Evolutionary conservation across 2,797 vertebrate genomes (phyloP).

Genomic region (Erpetoichthys calabaricus): DNA sequence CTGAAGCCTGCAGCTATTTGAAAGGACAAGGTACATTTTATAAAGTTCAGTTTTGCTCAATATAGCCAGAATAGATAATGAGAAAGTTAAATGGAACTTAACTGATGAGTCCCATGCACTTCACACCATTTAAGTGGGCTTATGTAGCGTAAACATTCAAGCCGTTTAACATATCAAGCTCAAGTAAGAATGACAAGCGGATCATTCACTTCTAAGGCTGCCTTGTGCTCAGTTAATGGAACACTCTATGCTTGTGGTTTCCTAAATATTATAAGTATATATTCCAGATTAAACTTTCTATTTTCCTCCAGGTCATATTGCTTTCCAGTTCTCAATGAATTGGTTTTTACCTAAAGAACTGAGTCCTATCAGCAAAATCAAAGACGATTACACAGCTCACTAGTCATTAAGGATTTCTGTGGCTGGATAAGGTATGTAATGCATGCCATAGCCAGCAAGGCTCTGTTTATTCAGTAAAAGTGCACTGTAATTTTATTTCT

Average conservation of each 20-base stretch:
- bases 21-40: too few relatives aligned
- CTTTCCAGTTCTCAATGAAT: conserved; percentile 61
- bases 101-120: conserved; percentile 45
- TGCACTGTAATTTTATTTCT: conserved; percentile 98
- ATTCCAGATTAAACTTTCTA: conserved; percentile 58
- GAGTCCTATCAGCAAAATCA: conserved; percentile 76
- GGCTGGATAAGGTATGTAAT: conserved; percentile 77
- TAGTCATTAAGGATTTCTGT: conserved; percentile 86
- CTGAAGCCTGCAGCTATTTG: too few relatives aligned
- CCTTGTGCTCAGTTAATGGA: conserved; percentile 75
- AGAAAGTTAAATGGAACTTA: conserved; percentile 2
- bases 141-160: conserved; percentile 42
- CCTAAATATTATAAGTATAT: conserved; percentile 70
- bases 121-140: conserved; percentile 47
- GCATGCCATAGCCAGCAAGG: conserved; percentile 79
- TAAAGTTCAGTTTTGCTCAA: conserved; percentile 10
- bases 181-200: conserved; percentile 53
- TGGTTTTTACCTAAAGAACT: conserved; percentile 60
- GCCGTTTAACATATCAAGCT: conserved; percentile 63
- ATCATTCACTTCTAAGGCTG: conserved; percentile 60
- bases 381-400: conserved; percentile 71
- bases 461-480: conserved; percentile 98
- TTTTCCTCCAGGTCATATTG: conserved; percentile 50
- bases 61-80: conserved; percentile 21
- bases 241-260: conserved; percentile 59